Base-by-base conservation (phyloP, 2,113 vertebrate genomes). In the Peromyscus californicus region DNA sequence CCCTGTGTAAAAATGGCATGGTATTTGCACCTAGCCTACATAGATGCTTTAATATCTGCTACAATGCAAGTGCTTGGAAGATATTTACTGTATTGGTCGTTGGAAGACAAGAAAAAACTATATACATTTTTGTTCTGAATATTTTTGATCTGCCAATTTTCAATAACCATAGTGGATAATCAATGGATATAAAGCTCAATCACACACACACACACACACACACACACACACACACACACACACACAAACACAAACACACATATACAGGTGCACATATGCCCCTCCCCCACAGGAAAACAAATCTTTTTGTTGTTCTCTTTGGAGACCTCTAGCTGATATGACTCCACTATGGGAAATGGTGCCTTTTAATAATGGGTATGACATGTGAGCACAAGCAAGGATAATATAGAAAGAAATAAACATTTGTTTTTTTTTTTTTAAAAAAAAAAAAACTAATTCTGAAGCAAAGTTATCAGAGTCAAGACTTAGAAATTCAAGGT, bases 321-420 rank as follows among this genome's bases (percentile, higher is more conserved):
- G 10, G 15, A 83, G 33, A 87, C 33, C 0, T 26, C 12, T 42
- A 39, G 29, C 24, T 45, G 33, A n/a, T 9, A 11, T 4, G 10
- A 16, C 5, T 3, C 6, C 42, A 1, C 33, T 7, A 0, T 1
- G 10, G 15, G 31, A 24, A 79, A 45, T 1, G 33, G 33, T 10
- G 31, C 19, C 85, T 70, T 8, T 59, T 29, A 36, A 29, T 11
- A 79, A 31, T 57, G 16, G 42, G 24, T 16, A 65, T 39, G 26
- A 69, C 69, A 61, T 33, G 4, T 92, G 54, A 87, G 36, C 11
- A n/a, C 79, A 33, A 87, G 24, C 15, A 45, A 89, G 42, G n/a
- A 72, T n/a, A 15, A 26, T 3, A 5, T 75, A 63, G 61, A 91
- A 13, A 33, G 15, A 21, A 5, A 63, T 4, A 31, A 83, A 48